Percentiles rank a stretch among this genome's conserved stretches.
These are phyloP conservation scores for Geococcyx californianus DNA, from an alignment of 2,113 vertebrate genomes.

Conservation along the genomic window DNA sequence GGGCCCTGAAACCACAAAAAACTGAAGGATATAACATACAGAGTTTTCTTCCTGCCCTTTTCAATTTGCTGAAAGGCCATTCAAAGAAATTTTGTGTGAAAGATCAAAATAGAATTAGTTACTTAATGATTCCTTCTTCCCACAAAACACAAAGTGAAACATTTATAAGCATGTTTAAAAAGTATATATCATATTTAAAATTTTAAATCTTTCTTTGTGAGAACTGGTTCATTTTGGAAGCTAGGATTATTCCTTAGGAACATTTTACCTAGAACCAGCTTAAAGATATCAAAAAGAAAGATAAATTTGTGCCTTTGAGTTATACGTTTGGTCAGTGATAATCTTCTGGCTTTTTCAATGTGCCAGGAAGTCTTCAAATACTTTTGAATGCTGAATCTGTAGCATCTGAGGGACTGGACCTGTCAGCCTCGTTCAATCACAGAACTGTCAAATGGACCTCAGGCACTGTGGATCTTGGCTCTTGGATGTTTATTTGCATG, in stretches of 20 bases:
- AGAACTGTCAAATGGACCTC: background rate
- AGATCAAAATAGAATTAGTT: background rate
- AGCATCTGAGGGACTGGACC: background rate
- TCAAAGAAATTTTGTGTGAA: constrained; percentile 4
- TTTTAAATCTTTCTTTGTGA: background rate
- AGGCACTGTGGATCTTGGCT: background rate
- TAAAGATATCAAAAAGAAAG: background rate
- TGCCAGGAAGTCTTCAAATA: background rate
- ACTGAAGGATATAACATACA: background rate
- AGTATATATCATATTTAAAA: no score
- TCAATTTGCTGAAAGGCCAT: background rate
- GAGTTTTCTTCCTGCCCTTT: background rate
- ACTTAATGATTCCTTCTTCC: background rate
- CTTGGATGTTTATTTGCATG: constrained; percentile 13
- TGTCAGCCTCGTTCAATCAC: constrained; percentile 8
- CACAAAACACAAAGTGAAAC: background rate
- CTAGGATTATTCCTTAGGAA: background rate
- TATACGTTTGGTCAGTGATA: background rate
- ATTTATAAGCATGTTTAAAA: background rate
- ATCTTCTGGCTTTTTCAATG: background rate
- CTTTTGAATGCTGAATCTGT: background rate
- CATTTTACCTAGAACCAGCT: background rate
- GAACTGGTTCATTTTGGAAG: background rate
- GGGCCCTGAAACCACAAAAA: background rate
- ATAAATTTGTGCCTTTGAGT: background rate